These are phyloP conservation scores for Rapana venosa DNA, from an alignment of 2,888 invertebrate species.

Conservation along the genomic window DNA sequence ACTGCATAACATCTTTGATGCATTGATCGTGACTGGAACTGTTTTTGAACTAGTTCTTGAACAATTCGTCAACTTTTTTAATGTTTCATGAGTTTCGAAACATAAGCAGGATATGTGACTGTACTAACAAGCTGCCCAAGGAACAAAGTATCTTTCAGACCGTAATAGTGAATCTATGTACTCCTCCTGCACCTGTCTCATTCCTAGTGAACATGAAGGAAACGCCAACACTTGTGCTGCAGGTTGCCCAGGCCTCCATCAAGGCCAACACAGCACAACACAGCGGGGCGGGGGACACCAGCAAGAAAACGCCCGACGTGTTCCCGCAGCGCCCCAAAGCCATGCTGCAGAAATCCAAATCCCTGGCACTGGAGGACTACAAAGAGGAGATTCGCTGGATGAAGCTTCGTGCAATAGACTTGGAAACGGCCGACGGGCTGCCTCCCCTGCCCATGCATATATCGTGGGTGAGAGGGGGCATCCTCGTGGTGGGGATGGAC, in stretches of 20 bases:
- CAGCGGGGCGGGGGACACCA: not conserved
- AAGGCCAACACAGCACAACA: conserved; percentile 44
- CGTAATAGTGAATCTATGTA: too few species aligned
- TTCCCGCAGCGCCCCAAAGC: conserved; percentile 48
- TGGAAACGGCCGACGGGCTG: conserved; percentile 95
- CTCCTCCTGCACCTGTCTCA: too few species aligned
- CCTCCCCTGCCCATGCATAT: conserved; percentile 99
- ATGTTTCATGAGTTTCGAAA: too few species aligned
- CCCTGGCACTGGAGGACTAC: conserved; percentile 91
- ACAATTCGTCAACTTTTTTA: too few species aligned
- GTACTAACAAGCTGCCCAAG: too few species aligned
- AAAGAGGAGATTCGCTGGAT: conserved; percentile 97
- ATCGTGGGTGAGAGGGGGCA: conserved; percentile 98
- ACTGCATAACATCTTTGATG: too few species aligned
- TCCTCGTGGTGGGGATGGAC: conserved; percentile 98
- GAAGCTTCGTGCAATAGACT: conserved; percentile 92
- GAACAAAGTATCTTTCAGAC: too few species aligned
- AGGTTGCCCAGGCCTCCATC: conserved; percentile 87
- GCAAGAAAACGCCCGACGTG: conserved; percentile 1
- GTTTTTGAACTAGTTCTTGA: too few species aligned
- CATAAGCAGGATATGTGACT: too few species aligned
- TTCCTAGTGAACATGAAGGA: too few species aligned
- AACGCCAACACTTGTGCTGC: not conserved
- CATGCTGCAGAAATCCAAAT: conserved; percentile 92
- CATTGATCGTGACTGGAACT: too few species aligned